Conservation (phyloP, 2,113 vertebrate genomes). For the Phainopepla nitens region DNA sequence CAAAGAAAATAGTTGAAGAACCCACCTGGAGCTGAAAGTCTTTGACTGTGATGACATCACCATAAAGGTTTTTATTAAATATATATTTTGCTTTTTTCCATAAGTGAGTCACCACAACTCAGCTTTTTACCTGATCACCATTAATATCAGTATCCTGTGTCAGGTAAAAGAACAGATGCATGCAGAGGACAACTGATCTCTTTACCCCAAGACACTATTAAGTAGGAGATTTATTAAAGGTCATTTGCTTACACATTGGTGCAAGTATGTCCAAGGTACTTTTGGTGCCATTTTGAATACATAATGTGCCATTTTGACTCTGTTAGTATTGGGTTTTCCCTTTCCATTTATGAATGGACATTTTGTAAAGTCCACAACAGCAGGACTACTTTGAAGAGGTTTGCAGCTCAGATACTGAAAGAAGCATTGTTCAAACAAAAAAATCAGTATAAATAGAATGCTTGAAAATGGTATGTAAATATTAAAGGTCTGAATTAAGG, state of each 20-base stretch:
- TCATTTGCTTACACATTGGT: accelerated
- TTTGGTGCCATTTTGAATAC: neutral
- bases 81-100: neutral
- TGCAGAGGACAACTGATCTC: neutral
- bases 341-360: neutral
- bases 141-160: neutral
- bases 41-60: neutral
- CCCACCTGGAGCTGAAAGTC: neutral
- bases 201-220: neutral
- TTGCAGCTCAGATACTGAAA: neutral
- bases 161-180: neutral
- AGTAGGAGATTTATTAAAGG: neutral
- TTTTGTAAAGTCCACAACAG: neutral
- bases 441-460: neutral
- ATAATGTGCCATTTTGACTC: neutral
- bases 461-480: neutral
- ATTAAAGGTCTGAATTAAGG: neutral
- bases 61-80: neutral
- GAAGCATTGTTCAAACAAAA: neutral
- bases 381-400: neutral
- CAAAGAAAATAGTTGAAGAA: neutral
- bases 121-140: neutral
- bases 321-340: neutral
- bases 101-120: neutral
- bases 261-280: neutral